Base-by-base conservation (phyloP, 2,797 vertebrate genomes). In the Eleutherodactylus coqui region DNA sequence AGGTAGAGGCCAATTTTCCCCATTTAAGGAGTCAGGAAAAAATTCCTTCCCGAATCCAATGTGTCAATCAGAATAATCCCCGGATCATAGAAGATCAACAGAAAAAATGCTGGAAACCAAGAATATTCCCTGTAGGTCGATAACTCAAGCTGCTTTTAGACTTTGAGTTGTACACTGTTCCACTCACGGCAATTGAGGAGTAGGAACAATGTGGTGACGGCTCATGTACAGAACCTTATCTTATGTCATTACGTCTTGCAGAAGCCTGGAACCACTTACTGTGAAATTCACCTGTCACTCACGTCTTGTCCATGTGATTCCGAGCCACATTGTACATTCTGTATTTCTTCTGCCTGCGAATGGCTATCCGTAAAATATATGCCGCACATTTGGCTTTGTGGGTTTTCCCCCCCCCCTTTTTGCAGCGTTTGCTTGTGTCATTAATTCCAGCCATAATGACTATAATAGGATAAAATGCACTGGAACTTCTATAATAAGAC, bases 211-310 rank as follows among this genome's bases (percentile, higher is more conserved):
- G 24, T 43, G 24, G 11, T 43, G 41, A 73, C 13, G 24, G 70
- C 69, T 43, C 69, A 21, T 41, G 69, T 72, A 43, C 36, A 43
- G 69, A 11, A 41, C 70, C 41, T 45, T 73, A 73, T 73, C 70
- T 73, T 36, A n/a, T 14, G 16, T 73, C 70, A 73, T 27, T n/a
- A 27, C 27, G 24, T 45, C 70, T 73, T 73, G 21, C 10, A 73
- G 41, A 27, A 27, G 70, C 17, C 70, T 73, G 38, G 24, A 73
- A 16, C 41, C 70, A 73, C 70, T 73, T 73, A 73, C 70, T 73
- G 70, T 73, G 41, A 73, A 45, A 73, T 73, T 6, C 38, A 43
- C 36, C 70, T 73, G 41, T 27, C 70, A 45, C 24, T 73, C 70
- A 45, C 1, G 5, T 5, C 70, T 27, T 24, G 21, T 43, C 16